Evolutionary conservation across 2,113 vertebrate genomes (phyloP).

Genomic region (Bambusicola thoracicus): DNA sequence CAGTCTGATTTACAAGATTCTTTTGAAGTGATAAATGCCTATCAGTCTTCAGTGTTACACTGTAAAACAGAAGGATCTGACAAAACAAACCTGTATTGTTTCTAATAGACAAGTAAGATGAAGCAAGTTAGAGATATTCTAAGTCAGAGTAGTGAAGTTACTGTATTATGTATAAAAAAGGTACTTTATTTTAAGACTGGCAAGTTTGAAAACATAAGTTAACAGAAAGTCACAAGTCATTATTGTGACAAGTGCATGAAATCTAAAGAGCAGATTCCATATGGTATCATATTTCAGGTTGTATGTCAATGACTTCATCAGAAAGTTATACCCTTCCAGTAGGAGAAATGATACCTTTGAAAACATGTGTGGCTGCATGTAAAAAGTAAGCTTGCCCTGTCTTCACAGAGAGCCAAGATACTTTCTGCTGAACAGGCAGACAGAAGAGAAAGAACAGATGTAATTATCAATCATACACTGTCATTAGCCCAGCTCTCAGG

Average conservation of each 20-base stretch:
- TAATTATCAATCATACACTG: constrained; percentile 72
- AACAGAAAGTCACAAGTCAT: constrained; percentile 65
- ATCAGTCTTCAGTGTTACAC: constrained; percentile 47
- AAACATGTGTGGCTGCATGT: constrained; percentile 71
- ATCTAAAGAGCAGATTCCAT: constrained; percentile 72
- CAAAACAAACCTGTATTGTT: not conserved
- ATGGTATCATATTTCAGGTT: constrained; percentile 66
- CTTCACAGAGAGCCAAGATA: constrained; percentile 55
- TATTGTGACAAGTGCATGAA: constrained; percentile 67
- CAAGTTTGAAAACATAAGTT: constrained; percentile 16
- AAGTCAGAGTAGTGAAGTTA: not conserved
- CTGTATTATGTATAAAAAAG: not conserved
- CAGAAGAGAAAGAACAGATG: constrained; percentile 72
- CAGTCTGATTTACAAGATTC: constrained; percentile 50
- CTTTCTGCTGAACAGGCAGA: constrained; percentile 69
- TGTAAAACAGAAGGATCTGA: constrained; percentile 38
- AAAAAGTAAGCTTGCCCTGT: constrained; percentile 71
- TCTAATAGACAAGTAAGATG: not conserved
- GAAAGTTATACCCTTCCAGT: constrained; percentile 68
- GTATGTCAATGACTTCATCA: constrained; percentile 74
- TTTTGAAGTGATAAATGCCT: constrained; percentile 60
- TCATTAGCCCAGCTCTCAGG: constrained; percentile 19
- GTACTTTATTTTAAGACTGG: not conserved
- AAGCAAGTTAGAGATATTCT: not conserved
- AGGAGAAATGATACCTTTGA: constrained; percentile 48